phyloP scores from a whole-genome alignment of 2,113 vertebrate species.

The Daboia siamensis region DNA sequence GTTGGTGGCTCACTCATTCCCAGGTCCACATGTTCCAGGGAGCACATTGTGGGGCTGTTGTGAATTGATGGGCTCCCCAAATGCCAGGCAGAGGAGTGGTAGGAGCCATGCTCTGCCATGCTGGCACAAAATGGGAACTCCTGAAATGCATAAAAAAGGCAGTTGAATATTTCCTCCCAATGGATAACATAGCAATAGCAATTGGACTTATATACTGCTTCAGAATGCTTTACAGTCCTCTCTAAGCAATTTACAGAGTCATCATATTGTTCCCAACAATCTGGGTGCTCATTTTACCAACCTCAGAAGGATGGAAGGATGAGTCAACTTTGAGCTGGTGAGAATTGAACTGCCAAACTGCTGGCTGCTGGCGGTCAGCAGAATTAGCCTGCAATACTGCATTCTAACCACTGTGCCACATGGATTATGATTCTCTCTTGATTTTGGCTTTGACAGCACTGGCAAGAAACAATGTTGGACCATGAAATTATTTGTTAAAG shows the following conservation, averaged over 20 bases:
- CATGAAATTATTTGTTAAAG: accelerated
- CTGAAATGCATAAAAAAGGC: constrained; percentile 59
- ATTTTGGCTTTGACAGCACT: neutral
- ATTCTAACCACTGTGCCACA: neutral
- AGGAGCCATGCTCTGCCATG: constrained; percentile 80
- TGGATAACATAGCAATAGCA: neutral
- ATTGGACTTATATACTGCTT: neutral
- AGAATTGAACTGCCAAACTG: neutral
- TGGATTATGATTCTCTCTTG: neutral
- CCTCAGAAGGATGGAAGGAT: neutral
- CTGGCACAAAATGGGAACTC: constrained; percentile 61
- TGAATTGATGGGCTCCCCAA: constrained; percentile 51
- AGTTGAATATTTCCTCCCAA: constrained; percentile 5
- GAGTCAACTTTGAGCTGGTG: neutral
- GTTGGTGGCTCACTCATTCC: constrained; percentile 67
- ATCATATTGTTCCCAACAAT: neutral
- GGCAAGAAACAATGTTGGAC: neutral
- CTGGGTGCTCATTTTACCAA: neutral
- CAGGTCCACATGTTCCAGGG: constrained; percentile 54
- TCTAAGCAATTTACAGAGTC: neutral
- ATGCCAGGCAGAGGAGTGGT: constrained; percentile 48
- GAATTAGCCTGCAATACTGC: neutral
- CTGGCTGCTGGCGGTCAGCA: neutral
- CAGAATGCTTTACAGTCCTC: neutral
- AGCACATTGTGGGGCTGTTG: constrained; percentile 43